Evolutionary conservation across 2,888 invertebrate genomes (phyloP), one percentile per base, ranked within the genome.

Genomic region (Ernsta delagoae): DNA sequence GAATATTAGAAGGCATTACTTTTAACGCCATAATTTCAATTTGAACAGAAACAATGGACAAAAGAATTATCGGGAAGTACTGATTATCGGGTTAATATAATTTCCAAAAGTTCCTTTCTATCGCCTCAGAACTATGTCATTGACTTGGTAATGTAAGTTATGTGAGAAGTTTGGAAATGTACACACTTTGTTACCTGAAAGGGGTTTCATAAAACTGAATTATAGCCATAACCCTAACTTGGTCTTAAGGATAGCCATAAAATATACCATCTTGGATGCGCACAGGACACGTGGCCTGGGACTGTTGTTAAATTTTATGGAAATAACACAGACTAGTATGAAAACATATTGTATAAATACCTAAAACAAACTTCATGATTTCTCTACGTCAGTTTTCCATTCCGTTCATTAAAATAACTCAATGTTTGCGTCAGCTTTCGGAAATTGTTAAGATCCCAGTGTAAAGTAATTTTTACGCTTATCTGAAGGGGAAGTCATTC

Each of bases 141-240:
- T 75, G 74, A 75, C 74, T 74, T 75, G 72, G 73, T 73, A 80
- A 79, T 79, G 77, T 83, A 77, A 86, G 81, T 85, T 86, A 87
- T 86, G 84, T 86, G 86, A 82, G 84, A 90, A 89, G 85, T 87
- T 89, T 84, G 78, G 79, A 79, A 85, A 87, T 80, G 86, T 80
- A 86, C 81, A 90, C 85, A 90, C 87, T 89, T 88, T 87, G 88
- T 88, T 88, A 91, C 88, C 89, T 89, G 87, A 86, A 90, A 89
- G 86, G 86, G 88, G 90, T 90, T 91, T 87, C 91, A 91, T 92
- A 92, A 92, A 90, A 90, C 88, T 89, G 87, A 92, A 90, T 90
- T 91, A 92, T 92, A 86, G 88, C 81, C 76, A 90, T 92, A 91
- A 90, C 89, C 87, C 86, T 87, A 87, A 90, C 87, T 91, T 82